Evolutionary conservation across 2,888 invertebrate species (phyloP), one percentile per base, ranked within the genome.

Genomic region (Nezara viridula): DNA sequence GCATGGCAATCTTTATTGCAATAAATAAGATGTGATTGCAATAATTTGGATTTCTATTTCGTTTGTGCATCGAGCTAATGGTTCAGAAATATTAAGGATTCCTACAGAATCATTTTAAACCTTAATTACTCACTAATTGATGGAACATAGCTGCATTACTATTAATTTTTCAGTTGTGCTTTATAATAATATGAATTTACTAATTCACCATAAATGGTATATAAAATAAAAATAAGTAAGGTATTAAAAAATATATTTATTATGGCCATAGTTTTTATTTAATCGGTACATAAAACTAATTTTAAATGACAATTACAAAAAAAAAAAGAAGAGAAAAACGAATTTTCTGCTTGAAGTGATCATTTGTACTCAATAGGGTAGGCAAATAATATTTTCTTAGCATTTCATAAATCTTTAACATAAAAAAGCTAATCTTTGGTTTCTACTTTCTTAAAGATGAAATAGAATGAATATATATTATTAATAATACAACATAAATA

Each of bases 391-490:
- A 88, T 88, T 73, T 66, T 88, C 66, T 88, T 47, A 81, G 81
- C 81, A 47, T 44, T 81, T 81, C 47, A 47, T 81, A 81, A 88
- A 60, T 88, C 88, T 88, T 88, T 73, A 47, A 88, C 55, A 60
- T 77, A 50, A 88, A 88, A 88, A 88, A 81, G 88, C 88, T 88
- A 88, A 88, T 88, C 88, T 88, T 88, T 88, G 88, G 88, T 88
- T 81, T 88, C 88, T 88, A 88, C 73, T 88, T 47, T 66, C 73
- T 49, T 88, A 73, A 88, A 88, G 66, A 88, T 73, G 55, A 88
- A 73, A 88, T 66, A 88, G 32, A 66, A 86, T 32, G 60, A 88
- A 47, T 88, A 66, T 66, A 88, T 88, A 73, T 40, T 60, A 87
- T 66, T 66, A 47, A 88, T 47, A 88, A 88, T 47, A 88, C 44